Percentiles rank a stretch among this genome's conserved stretches.
These are phyloP conservation scores for Berghia stephanieae DNA, from an alignment of 1,140 invertebrate species.

Conservation along the genomic window DNA sequence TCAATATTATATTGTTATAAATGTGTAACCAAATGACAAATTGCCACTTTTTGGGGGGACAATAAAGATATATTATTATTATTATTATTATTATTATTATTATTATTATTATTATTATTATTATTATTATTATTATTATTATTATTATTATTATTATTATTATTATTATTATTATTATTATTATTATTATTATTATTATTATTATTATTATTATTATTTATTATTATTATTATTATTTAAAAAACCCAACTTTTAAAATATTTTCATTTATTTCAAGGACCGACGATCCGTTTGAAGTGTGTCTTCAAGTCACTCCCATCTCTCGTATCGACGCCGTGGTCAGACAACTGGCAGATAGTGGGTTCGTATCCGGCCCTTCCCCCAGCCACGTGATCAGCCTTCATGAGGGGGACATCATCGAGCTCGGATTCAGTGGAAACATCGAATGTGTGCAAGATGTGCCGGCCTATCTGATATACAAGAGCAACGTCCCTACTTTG, in stretches of 20 bases:
- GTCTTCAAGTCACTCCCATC: constrained; percentile 42
- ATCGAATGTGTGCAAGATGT: constrained; percentile 44
- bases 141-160: too few species aligned
- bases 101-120: too few species aligned
- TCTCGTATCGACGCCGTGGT: constrained; percentile 40
- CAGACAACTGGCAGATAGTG: constrained; percentile 44
- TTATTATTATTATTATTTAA: too few species aligned
- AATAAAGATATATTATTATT: too few species aligned
- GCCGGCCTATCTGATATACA: constrained; percentile 30
- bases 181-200: too few species aligned
- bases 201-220: too few species aligned
- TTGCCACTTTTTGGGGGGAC: too few species aligned
- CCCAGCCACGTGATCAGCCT: constrained; percentile 44
- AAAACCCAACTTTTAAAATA: neutral
- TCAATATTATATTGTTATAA: too few species aligned
- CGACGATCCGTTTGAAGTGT: constrained; percentile 49
- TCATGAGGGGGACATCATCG: constrained; percentile 54
- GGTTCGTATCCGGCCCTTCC: constrained; percentile 55
- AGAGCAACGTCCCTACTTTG: constrained; percentile 18
- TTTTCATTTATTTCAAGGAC: constrained; percentile 37
- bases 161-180: too few species aligned
- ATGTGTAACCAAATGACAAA: too few species aligned
- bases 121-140: too few species aligned
- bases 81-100: too few species aligned
- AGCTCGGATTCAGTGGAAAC: constrained; percentile 60